Conservation (phyloP, 2,888 invertebrate genomes). For the Ernsta delagoae region DNA sequence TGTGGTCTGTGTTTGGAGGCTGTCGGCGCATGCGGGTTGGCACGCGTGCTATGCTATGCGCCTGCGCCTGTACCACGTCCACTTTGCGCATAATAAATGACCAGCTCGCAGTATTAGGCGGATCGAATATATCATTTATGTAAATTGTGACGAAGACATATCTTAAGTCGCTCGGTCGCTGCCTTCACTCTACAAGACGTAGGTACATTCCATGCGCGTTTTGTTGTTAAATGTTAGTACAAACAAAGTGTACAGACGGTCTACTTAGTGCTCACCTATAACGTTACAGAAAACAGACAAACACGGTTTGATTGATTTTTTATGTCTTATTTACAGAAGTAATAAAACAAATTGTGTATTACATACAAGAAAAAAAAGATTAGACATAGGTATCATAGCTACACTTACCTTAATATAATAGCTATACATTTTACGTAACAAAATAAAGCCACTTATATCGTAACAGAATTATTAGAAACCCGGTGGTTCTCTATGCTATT, state of each 20-base stretch:
- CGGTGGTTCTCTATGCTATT: too few relatives aligned
- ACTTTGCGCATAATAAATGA: slow-evolving; percentile 79
- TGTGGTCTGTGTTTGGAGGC: slow-evolving; percentile 72
- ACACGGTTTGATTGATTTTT: too few relatives aligned
- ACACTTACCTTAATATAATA: too few relatives aligned
- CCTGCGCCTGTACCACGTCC: slow-evolving; percentile 65
- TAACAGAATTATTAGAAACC: too few relatives aligned
- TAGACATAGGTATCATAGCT: too few relatives aligned
- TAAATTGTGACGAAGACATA: slow-evolving; percentile 85
- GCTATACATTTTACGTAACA: too few relatives aligned
- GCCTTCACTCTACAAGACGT: slow-evolving; percentile 78
- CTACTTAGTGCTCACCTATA: too few relatives aligned
- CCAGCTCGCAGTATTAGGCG: slow-evolving; percentile 79
- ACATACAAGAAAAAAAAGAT: too few relatives aligned
- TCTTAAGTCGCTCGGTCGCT: slow-evolving; percentile 70
- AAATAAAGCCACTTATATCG: too few relatives aligned
- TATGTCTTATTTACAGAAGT: too few relatives aligned
- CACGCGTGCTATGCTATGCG: slow-evolving; percentile 68
- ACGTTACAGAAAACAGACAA: slow-evolving; percentile 13
- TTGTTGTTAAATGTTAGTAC: slow-evolving; percentile 64
- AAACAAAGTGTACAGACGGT: too few relatives aligned
- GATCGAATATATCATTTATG: slow-evolving; percentile 84
- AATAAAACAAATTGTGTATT: too few relatives aligned
- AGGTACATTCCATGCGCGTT: slow-evolving; percentile 73
- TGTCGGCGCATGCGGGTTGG: slow-evolving; percentile 71